Evolutionary conservation across 1,140 invertebrate species (phyloP).

Genomic region (Zaprionus inermis): DNA sequence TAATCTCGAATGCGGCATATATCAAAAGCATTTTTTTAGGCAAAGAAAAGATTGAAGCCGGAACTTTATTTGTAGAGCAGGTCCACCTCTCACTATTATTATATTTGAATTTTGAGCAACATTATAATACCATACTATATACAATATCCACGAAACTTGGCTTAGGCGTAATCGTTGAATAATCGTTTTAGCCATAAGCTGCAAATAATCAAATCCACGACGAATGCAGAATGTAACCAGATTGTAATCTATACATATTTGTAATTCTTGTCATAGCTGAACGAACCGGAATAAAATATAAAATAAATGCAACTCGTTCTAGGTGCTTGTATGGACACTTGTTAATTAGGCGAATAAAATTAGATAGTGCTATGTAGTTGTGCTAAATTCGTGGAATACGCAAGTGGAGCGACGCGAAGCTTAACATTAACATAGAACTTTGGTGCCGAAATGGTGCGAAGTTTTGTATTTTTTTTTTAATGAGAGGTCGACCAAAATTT

Average conservation of each 20-base stretch:
- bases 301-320: conserved; percentile 20
- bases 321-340: conserved; percentile 29
- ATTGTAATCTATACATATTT: too few relatives aligned
- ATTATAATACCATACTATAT: too few relatives aligned
- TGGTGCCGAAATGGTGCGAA: conserved; percentile 53
- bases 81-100: too few relatives aligned
- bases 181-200: too few relatives aligned
- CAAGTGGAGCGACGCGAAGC: conserved; percentile 9
- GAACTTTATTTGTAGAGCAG: too few relatives aligned
- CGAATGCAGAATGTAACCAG: too few relatives aligned
- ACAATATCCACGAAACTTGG: too few relatives aligned
- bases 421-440: conserved; percentile 56
- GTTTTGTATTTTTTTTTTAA: conserved; percentile 19
- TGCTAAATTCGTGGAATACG: conserved; percentile 46
- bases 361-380: neutral
- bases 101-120: too few relatives aligned
- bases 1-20: neutral
- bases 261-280: neutral
- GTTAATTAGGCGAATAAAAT: conserved; percentile 31
- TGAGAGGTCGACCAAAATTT: conserved; percentile 34
- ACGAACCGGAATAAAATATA: neutral
- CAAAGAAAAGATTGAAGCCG: neutral
- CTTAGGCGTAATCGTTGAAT: too few relatives aligned
- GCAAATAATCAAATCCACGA: too few relatives aligned
- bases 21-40: neutral